These are phyloP conservation scores for Luscinia luscinia DNA, from an alignment of 2,797 vertebrate genomes.

Conservation along the genomic window DNA sequence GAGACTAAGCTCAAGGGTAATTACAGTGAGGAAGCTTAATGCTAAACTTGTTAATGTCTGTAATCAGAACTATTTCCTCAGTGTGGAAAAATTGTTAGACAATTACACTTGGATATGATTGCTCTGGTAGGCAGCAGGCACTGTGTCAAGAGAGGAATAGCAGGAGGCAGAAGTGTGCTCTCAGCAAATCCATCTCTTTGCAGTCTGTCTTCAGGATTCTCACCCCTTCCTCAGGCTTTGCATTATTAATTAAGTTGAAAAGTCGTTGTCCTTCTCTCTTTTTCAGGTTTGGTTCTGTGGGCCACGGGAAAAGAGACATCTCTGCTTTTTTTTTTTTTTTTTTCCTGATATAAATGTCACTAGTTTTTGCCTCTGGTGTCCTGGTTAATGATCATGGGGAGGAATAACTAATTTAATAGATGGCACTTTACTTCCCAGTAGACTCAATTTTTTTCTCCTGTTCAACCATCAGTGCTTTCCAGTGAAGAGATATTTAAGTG, in stretches of 20 bases:
- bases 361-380: not conserved
- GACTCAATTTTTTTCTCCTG: not conserved
- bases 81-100: slow-evolving; percentile 78
- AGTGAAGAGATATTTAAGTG: not conserved
- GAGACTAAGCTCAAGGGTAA: slow-evolving; percentile 83
- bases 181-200: slow-evolving; percentile 45
- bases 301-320: not conserved
- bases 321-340: not conserved
- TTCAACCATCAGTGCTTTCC: not conserved
- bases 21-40: slow-evolving; percentile 79
- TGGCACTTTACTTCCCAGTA: not conserved
- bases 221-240: not conserved
- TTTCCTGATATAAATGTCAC: not conserved
- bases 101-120: slow-evolving; percentile 78
- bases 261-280: slow-evolving; percentile 2
- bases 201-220: slow-evolving; percentile 10
- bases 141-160: slow-evolving; percentile 70
- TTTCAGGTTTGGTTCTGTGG: not conserved
- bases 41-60: slow-evolving; percentile 80
- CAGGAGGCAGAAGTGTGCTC: slow-evolving; percentile 51
- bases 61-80: slow-evolving; percentile 81
- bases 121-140: slow-evolving; percentile 70
- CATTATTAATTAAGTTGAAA: slow-evolving; percentile 35
- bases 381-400: not conserved
- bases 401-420: not conserved